Evolutionary conservation across 1,140 invertebrate species (phyloP), one percentile per base, ranked within the genome.

Genomic region (Acromyrmex echinatior): DNA sequence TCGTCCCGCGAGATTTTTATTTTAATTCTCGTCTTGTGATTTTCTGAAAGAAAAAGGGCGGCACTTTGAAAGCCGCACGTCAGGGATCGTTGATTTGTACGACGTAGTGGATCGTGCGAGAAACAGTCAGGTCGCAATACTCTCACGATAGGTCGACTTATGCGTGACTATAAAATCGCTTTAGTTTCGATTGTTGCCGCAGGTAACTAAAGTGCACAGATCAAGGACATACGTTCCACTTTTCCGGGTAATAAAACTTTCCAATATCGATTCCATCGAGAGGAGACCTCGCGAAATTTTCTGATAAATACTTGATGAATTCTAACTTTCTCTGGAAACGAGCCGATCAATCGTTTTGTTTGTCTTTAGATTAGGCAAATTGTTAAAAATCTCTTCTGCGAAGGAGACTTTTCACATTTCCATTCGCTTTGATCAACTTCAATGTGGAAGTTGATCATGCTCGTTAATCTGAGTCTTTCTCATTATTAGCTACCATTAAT

Each of bases 101-200:
- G 68, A 51, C 3, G 28, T 51, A 62, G 21, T 53, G 53, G 85
- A 77, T 89, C 88, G 82, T 87, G 88, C 89, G 85, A 73, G 71
- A 74, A 84, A 79, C 53, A 25, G 81, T 78, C 88, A 39, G 51
- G 70, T 56, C 71, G 18, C 21, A 53, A 84, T 78, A 73, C 86
- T 87, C 92, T 93, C 91, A 87, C 91, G 86, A 70, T 87, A 86
- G 66, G 73, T 68, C 90, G 89, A 91, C 80, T 85, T 88, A 85
- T 90, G 92, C 91, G 88, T 91, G 90, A 92, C 92, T 89, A 79
- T 90, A 91, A 92, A 90, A 93, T 93, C 87, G 92, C 92, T 92
- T 93, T 90, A 90, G 90, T 92, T 92, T 93, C 91, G 51, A 93
- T 92, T 45, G 31, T 25, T 28, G 56, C 2, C 18, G 10, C 18